Percentiles rank a stretch among this genome's conserved stretches.
Conservation (phyloP, 2,797 vertebrate species). For the Enteromius fasciolatus region DNA sequence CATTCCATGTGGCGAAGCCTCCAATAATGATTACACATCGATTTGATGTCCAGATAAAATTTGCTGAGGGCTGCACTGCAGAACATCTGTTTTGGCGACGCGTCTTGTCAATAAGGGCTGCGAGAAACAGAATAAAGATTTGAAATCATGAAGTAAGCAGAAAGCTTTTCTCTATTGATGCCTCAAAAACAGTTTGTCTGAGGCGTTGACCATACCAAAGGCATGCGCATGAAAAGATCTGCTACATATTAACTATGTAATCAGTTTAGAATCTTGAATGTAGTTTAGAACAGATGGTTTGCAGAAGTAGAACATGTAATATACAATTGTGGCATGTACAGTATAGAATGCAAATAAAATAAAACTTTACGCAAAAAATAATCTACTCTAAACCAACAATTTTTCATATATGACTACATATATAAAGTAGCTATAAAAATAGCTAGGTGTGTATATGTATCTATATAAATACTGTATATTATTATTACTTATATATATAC, state of each 20-base stretch:
- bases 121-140: conserved; percentile 21
- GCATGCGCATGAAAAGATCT: background rate
- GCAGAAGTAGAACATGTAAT: background rate
- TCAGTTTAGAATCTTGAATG: background rate
- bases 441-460: background rate
- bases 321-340: background rate
- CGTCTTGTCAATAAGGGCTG: conserved; percentile 17
- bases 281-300: background rate
- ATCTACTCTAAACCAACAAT: background rate
- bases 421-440: too few species aligned
- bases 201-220: conserved; percentile 20
- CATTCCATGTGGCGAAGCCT: conserved; percentile 65
- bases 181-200: conserved; percentile 3
- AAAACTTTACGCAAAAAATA: too few species aligned
- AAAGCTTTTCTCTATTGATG: conserved; percentile 1
- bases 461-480: too few species aligned
- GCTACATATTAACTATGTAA: background rate
- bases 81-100: conserved; percentile 32
- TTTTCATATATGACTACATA: too few species aligned
- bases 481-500: too few species aligned
- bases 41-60: conserved; percentile 68
- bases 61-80: conserved; percentile 54
- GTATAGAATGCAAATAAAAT: background rate
- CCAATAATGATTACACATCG: conserved; percentile 62
- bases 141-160: conserved; percentile 21